Conservation (phyloP, 2,113 vertebrate species). For the Fregetta grallaria region DNA sequence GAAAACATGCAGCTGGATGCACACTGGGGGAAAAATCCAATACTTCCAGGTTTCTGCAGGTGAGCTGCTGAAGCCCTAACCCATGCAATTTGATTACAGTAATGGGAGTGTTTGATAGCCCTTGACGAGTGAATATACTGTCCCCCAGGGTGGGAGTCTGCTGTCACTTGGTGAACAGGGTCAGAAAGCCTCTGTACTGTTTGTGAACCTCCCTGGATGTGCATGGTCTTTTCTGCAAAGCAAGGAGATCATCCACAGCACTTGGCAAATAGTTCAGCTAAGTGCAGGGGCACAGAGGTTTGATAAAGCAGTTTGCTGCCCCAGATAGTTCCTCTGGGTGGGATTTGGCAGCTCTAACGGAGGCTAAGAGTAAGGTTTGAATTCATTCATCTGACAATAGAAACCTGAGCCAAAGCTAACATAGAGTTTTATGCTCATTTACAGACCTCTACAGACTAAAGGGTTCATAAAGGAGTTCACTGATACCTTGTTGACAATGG, state of each 20-base stretch:
- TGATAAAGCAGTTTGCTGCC: slow-evolving; percentile 52
- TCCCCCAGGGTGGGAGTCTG: background rate
- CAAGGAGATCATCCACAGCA: background rate
- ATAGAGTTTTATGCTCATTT: slow-evolving; percentile 65
- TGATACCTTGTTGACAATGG: slow-evolving; percentile 66
- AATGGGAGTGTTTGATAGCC: background rate
- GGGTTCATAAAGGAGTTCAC: slow-evolving; percentile 63
- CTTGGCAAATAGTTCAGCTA: background rate
- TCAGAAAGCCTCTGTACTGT: background rate
- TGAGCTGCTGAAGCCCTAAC: background rate
- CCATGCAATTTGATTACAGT: background rate
- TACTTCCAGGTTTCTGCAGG: background rate
- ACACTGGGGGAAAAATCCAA: background rate
- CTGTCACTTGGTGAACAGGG: background rate
- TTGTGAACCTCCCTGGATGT: background rate
- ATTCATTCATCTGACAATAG: slow-evolving; percentile 67
- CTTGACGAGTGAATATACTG: background rate
- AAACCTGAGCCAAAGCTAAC: slow-evolving; percentile 68
- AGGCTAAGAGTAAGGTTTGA: slow-evolving; percentile 44
- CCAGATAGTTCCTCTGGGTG: slow-evolving; percentile 53
- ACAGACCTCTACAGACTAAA: slow-evolving; percentile 60
- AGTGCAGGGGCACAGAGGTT: slow-evolving; percentile 22
- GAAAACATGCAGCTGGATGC: background rate
- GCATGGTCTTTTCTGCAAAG: background rate
- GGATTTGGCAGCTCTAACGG: slow-evolving; percentile 53